Evolutionary conservation across 53 echinoderm and acorn worm species (phyloP), one percentile per base, ranked within the genome.

Genomic region (Antedon mediterranea): DNA sequence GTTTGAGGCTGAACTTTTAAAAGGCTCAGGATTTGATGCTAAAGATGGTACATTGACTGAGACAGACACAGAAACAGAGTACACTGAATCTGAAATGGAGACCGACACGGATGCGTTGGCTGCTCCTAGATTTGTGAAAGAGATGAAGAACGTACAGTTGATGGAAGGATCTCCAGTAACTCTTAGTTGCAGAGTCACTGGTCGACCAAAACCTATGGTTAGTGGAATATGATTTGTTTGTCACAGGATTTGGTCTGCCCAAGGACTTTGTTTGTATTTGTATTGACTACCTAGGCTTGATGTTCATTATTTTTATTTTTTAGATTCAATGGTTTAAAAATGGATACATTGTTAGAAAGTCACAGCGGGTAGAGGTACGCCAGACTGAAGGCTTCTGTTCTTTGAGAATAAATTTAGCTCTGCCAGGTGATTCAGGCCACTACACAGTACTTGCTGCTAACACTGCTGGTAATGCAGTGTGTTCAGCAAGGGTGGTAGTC

Each of bases 251-350:
- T n/a, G n/a, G n/a, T n/a, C n/a, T n/a, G n/a, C n/a, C n/a, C n/a
- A n/a, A n/a, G n/a, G n/a, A n/a, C n/a, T n/a, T n/a, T n/a, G n/a
- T n/a, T n/a, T n/a, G n/a, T n/a, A n/a, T n/a, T n/a, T n/a, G n/a
- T n/a, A n/a, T n/a, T n/a, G n/a, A n/a, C n/a, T n/a, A n/a, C n/a
- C n/a, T n/a, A n/a, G n/a, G n/a, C n/a, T n/a, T n/a, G n/a, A n/a
- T n/a, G n/a, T n/a, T 37, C 37, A 31, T 29, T 73, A 73, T 44
- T 31, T 75, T 71, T 37, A 29, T 72, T 80, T 73, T 43, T 41
- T 85, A 98, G 98, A 81, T 98, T 32, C 90, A 93, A 72, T 98
- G 98, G 98, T 98, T 80, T 83, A 98, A 93, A 79, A 87, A 98
- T 78, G 98, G 98, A 31, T 82, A 85, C 34, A 89, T 92, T 27